phyloP scores from a whole-genome alignment of 1,140 invertebrate genomes.

The Drosophila sproati region DNA sequence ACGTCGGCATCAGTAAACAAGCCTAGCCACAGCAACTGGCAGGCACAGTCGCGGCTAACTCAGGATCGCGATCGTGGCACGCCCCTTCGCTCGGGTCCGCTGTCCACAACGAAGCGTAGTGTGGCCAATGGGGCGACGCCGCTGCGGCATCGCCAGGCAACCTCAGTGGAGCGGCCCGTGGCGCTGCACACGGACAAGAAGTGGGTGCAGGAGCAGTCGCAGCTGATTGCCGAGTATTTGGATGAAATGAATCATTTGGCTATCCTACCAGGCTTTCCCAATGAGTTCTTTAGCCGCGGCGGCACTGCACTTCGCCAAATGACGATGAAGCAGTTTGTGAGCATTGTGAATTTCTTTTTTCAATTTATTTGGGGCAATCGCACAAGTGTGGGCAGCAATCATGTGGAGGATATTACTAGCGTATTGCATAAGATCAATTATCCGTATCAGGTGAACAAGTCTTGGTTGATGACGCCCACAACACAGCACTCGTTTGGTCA shows the following conservation, averaged over 20 bases:
- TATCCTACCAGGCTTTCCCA: constrained; percentile 27
- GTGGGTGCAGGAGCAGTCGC: constrained; percentile 74
- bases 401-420: constrained; percentile 72
- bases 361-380: constrained; percentile 62
- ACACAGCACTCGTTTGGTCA: constrained; percentile 77
- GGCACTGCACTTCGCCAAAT: constrained; percentile 65
- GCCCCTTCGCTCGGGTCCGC: constrained; percentile 35
- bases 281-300: constrained; percentile 61
- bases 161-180: constrained; percentile 59
- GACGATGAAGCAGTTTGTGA: constrained; percentile 78
- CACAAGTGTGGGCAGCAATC: constrained; percentile 59
- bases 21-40: constrained; percentile 4
- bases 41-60: neutral
- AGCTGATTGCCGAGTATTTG: constrained; percentile 66
- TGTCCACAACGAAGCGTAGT: constrained; percentile 38
- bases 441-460: constrained; percentile 75
- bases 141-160: constrained; percentile 31
- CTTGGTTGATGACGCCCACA: constrained; percentile 77
- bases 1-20: constrained; percentile 11
- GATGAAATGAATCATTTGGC: constrained; percentile 18
- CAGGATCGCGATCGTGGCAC: constrained; percentile 19
- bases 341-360: constrained; percentile 69
- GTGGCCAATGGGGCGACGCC: constrained; percentile 36
- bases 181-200: constrained; percentile 70
- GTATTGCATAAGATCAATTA: constrained; percentile 73